Evolutionary conservation across 2,888 invertebrate genomes (phyloP).

Genomic region (Kuschelorhynchus macadamiae): DNA sequence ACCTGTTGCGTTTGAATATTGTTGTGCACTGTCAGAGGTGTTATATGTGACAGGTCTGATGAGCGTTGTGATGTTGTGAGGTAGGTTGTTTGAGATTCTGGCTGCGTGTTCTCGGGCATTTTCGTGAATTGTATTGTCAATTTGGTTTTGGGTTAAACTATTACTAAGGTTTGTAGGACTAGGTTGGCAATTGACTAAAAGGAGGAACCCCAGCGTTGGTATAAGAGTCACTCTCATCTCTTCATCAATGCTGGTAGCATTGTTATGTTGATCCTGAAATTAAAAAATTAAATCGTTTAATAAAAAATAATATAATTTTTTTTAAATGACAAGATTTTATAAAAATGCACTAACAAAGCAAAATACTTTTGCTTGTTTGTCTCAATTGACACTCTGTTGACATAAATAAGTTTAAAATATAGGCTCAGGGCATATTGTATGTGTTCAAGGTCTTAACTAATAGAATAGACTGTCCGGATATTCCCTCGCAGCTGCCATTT

Average conservation of each 20-base stretch:
- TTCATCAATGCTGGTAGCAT: conserved; percentile 11
- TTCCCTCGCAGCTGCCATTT: no score
- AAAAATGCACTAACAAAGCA: no score
- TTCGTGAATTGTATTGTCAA: background rate
- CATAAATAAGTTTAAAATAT: no score
- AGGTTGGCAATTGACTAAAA: conserved; percentile 3
- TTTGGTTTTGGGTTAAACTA: background rate
- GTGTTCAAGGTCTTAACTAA: no score
- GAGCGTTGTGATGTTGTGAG: background rate
- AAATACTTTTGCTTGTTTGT: no score
- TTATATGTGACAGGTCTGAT: background rate
- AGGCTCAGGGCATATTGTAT: no score
- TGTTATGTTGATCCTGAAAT: conserved; percentile 1
- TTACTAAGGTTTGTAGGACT: background rate
- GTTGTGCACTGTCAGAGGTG: background rate
- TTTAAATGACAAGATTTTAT: no score
- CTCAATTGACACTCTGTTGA: no score
- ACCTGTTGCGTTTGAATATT: background rate
- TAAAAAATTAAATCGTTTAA: no score
- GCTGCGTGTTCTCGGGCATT: no score
- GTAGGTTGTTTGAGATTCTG: conserved; percentile 12
- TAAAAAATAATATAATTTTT: no score
- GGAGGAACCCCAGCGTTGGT: conserved; percentile 13
- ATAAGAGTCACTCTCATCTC: conserved; percentile 7
- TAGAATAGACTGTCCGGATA: no score